Evolutionary conservation across 1,140 invertebrate species (phyloP), one percentile per base, ranked within the genome.

Genomic region (Zophobas morio): DNA sequence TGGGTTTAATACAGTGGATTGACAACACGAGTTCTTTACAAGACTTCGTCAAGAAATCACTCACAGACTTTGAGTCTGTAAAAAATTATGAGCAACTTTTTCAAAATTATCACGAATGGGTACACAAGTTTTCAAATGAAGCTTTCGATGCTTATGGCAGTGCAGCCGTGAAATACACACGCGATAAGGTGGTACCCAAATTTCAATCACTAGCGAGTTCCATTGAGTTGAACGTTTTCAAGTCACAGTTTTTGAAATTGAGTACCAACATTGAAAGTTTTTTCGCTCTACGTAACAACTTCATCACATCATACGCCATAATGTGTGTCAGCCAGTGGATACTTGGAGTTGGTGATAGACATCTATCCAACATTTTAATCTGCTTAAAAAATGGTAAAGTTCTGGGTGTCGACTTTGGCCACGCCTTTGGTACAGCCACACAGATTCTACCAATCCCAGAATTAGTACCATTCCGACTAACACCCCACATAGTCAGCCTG

Each of bases 391-490:
- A 89, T 70, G 94, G 93, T 8, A 85, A 85, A 78, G 86, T 92
- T 78, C 85, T 94, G 51, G 94, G 93, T 0, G 95, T 95, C 76
- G 94, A 96, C 87, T 96, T 95, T 88, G 93, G 92, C 5, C 88
- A 90, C 81, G 91, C 93, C 6, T 96, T 95, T 88, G 94, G 92
- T 4, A 88, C 88, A 71, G 90, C 88, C 32, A 92, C 90, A 37
- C 89, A 90, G 85, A 87, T 89, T 71, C 85, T 92, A 70, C 80
- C 83, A 0, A 83, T 94, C 75, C 94, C 95, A 0, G 94, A 96
- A 88, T 82, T 96, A 51, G 89, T 95, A 78, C 94, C 94, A 1
- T 93, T 95, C 81, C 87, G 94, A 33, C 84, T 96, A 56, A 95
- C 94, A 1, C 87, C 91, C 1, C 94, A 95, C 84, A 89, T 96